Conservation (phyloP, 1,140 invertebrate genomes). For the Alviniconcha marisindica region DNA sequence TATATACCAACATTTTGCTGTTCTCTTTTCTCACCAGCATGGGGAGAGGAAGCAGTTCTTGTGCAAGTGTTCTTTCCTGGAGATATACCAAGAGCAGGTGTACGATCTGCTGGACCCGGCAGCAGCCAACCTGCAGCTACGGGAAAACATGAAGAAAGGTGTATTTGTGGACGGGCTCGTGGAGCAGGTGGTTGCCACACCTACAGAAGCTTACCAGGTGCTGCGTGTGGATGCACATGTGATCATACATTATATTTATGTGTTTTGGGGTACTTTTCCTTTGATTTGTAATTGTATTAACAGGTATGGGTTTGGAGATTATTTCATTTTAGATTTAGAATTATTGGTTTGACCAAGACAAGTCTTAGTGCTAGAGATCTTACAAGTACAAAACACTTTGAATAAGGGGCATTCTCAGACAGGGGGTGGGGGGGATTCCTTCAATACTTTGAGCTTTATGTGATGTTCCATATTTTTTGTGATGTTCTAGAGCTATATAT, state of each 20-base stretch:
- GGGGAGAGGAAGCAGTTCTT: slow-evolving; percentile 70
- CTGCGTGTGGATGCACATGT: too few relatives aligned
- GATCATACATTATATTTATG: too few relatives aligned
- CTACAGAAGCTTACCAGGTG: slow-evolving; percentile 72
- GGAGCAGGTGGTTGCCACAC: slow-evolving; percentile 66
- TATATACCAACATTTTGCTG: too few relatives aligned
- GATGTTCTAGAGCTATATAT: too few relatives aligned
- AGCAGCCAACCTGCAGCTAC: slow-evolving; percentile 63
- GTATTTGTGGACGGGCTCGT: slow-evolving; percentile 73
- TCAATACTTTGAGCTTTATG: too few relatives aligned
- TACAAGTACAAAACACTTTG: too few relatives aligned
- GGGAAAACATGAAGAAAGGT: slow-evolving; percentile 73
- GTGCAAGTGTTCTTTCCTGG: slow-evolving; percentile 76
- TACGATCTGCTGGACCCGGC: slow-evolving; percentile 75
- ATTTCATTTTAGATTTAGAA: background rate
- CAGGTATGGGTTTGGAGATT: background rate
- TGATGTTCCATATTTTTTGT: too few relatives aligned
- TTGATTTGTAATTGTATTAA: background rate
- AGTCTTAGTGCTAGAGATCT: too few relatives aligned
- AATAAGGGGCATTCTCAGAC: too few relatives aligned
- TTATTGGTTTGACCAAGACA: too few relatives aligned
- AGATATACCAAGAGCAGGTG: slow-evolving; percentile 78
- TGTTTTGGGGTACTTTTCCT: background rate
- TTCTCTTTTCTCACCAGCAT: too few relatives aligned
- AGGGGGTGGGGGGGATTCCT: too few relatives aligned